Percentiles rank a stretch among this genome's conserved stretches.
phyloP scores from a whole-genome alignment of 23 tunicate genomes.

The Oikopleura albicans region DNA sequence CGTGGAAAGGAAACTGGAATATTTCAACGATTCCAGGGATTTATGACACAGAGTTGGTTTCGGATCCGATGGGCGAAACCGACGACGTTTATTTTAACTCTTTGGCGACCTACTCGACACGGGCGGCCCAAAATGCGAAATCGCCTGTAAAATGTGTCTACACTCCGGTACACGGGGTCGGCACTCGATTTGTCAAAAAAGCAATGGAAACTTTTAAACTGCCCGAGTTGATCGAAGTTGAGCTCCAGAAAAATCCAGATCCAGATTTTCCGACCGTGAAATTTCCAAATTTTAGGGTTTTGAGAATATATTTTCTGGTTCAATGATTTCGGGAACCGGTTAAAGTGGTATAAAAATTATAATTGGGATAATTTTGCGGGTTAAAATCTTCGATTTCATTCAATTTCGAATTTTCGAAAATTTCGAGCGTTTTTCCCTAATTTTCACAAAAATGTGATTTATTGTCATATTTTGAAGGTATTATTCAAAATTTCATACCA shows the following conservation, averaged over 20 bases:
- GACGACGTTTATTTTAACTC: neutral
- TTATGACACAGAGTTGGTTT: neutral
- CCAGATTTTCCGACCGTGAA: constrained; percentile 91
- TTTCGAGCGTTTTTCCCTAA: no score
- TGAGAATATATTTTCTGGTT: no score
- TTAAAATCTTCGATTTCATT: no score
- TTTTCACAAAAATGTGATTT: no score
- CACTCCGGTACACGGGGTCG: constrained; percentile 98
- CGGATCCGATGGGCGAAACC: neutral
- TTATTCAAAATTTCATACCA: no score
- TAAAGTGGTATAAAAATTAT: no score
- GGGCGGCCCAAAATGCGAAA: constrained; percentile 19
- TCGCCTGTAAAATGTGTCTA: constrained; percentile 43
- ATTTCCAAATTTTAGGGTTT: constrained; percentile 87
- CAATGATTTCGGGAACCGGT: no score
- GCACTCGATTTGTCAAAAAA: constrained; percentile 13
- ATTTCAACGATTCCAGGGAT: neutral
- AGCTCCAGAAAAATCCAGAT: constrained; percentile 69
- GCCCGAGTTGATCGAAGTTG: constrained; percentile 30
- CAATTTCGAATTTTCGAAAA: no score
- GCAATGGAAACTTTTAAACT: constrained; percentile 2
- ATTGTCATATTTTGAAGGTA: no score
- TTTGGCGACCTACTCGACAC: neutral
- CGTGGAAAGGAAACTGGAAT: neutral
- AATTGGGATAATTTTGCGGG: no score